A percentile compares a stretch with the other conserved stretches of the same genome.
Evolutionary conservation across 2,113 vertebrate species (phyloP).

Genomic region (Meles meles): DNA sequence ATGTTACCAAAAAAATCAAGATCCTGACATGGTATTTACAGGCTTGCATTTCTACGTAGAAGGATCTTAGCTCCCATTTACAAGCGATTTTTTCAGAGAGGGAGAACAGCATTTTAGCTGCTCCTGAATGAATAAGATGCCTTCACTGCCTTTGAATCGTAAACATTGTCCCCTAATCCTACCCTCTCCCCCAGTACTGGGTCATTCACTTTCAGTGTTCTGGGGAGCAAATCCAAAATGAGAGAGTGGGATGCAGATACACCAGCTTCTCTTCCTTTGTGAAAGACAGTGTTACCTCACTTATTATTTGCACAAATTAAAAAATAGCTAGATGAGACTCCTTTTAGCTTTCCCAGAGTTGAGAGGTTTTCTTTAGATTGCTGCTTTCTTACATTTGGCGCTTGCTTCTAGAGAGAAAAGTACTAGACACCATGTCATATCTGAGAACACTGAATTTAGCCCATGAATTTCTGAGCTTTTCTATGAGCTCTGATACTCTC

Average conservation of each 20-base stretch:
- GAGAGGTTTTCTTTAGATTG: background rate
- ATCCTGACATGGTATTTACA: conserved; percentile 51
- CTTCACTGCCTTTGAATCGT: background rate
- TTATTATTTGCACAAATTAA: background rate
- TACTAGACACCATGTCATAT: background rate
- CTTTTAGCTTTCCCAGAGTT: background rate
- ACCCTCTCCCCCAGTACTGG: background rate
- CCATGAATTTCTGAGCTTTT: background rate
- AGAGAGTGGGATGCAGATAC: background rate
- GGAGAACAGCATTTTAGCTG: background rate
- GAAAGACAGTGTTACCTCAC: background rate
- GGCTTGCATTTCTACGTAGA: conserved; percentile 24
- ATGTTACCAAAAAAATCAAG: conserved; percentile 53
- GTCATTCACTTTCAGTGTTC: background rate
- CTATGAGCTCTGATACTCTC: background rate
- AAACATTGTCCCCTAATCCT: background rate
- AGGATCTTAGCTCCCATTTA: background rate
- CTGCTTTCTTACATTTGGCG: background rate
- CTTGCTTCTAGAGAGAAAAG: conserved; percentile 23
- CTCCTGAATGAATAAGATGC: background rate
- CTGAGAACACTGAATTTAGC: background rate
- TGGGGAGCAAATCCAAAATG: background rate
- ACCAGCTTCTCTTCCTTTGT: background rate
- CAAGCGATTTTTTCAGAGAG: background rate
- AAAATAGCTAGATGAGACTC: background rate